Percentiles rank a stretch among this genome's conserved stretches.
phyloP scores from a whole-genome alignment of 2,113 vertebrate species.

The Syngnathus scovelli region DNA sequence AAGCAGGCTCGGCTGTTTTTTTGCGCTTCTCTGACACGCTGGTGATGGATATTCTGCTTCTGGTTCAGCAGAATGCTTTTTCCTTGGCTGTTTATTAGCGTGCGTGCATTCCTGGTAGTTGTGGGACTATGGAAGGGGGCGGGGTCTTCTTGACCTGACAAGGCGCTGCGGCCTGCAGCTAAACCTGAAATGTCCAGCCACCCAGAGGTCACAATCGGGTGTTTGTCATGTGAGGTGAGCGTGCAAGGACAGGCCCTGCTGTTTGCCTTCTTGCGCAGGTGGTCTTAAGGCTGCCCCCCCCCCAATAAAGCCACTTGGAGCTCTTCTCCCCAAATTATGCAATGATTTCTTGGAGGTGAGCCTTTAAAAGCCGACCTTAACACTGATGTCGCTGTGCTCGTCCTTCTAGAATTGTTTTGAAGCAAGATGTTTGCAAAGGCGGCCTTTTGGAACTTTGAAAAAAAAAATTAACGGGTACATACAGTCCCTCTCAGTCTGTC shows the following conservation, averaged over 20 bases:
- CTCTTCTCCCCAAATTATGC: conserved; percentile 25
- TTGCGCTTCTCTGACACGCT: conserved; percentile 5
- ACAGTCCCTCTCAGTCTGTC: not conserved
- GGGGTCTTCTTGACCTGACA: conserved; percentile 15
- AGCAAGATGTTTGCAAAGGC: not conserved
- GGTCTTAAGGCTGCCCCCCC: conserved; percentile 45
- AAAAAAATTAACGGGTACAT: not conserved
- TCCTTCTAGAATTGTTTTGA: conserved; percentile 17
- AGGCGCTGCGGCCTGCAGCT: conserved; percentile 38
- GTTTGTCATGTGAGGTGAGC: conserved; percentile 43
- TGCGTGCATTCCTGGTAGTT: conserved; percentile 23
- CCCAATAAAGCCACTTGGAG: conserved; percentile 54
- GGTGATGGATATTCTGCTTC: conserved; percentile 29
- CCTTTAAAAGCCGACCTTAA: conserved; percentile 18
- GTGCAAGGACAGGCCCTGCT: conserved; percentile 44
- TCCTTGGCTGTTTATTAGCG: conserved; percentile 21
- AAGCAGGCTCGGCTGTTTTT: conserved; percentile 14
- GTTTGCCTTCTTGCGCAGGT: conserved; percentile 30
- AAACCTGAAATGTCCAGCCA: conserved; percentile 23
- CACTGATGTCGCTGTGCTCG: conserved; percentile 1
- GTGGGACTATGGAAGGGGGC: conserved; percentile 4
- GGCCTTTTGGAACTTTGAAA: not conserved
- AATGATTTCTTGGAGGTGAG: conserved; percentile 34
- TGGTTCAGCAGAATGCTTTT: conserved; percentile 42
- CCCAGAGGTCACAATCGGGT: conserved; percentile 37